Conservation (phyloP, 2,797 vertebrate genomes). For the Clamator glandarius region DNA sequence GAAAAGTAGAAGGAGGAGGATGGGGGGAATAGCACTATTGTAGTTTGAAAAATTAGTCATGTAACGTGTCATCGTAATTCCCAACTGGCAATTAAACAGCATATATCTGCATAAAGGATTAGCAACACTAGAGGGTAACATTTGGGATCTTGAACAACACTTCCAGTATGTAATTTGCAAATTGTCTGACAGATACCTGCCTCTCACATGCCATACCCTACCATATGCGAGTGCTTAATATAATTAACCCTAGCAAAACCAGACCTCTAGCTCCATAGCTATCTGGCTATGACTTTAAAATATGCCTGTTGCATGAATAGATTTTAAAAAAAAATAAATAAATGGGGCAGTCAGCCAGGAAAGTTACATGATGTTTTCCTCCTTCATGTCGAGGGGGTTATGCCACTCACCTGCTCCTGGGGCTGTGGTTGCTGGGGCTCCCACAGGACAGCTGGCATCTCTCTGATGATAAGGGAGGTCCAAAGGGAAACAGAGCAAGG, state of each 20-base stretch:
- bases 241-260: neutral
- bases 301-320: neutral
- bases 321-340: neutral
- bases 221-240: neutral
- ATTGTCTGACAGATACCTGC: neutral
- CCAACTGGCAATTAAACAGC: constrained; percentile 27
- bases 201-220: neutral
- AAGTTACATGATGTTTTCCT: neutral
- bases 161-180: neutral
- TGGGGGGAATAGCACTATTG: neutral
- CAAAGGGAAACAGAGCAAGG: neutral
- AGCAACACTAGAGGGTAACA: neutral
- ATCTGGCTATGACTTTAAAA: neutral
- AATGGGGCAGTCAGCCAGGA: neutral
- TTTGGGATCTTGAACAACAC: neutral
- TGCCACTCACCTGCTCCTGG: neutral
- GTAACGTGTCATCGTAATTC: constrained; percentile 11
- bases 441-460: accelerated
- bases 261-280: neutral
- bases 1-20: neutral
- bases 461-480: neutral
- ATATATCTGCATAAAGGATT: neutral
- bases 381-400: neutral
- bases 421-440: neutral
- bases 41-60: constrained; percentile 36